A percentile compares a stretch with the other conserved stretches of the same genome.
Conservation (phyloP, 2,888 invertebrate genomes). For the Tillus elongatus region DNA sequence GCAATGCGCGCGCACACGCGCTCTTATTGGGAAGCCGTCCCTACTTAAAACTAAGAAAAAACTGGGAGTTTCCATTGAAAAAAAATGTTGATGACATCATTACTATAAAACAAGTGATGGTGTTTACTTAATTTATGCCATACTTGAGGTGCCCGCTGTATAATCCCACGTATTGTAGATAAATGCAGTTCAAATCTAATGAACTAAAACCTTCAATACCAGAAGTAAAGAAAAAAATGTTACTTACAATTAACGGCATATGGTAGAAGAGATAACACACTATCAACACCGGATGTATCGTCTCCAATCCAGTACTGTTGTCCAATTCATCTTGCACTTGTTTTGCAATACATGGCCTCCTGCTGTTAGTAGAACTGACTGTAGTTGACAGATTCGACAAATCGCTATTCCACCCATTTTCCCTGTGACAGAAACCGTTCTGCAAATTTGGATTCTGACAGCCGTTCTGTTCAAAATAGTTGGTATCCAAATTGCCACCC, state of each 20-base stretch:
- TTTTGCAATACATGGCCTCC: constrained; percentile 42
- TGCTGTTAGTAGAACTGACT: constrained; percentile 48
- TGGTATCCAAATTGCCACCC: constrained; percentile 20
- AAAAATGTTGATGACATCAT: no score
- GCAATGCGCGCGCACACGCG: no score
- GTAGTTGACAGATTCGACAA: constrained; percentile 45
- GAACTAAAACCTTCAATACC: no score
- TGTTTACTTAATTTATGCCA: no score
- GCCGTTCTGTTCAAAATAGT: constrained; percentile 17
- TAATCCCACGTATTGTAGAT: no score
- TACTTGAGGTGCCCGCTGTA: no score
- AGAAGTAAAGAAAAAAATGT: constrained; percentile 13
- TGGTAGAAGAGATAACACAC: constrained; percentile 52
- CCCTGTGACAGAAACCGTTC: constrained; percentile 22
- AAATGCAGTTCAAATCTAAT: no score
- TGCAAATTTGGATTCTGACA: constrained; percentile 16
- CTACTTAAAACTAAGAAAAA: no score
- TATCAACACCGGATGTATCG: constrained; percentile 45
- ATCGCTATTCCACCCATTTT: constrained; percentile 38
- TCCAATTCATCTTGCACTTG: constrained; percentile 23
- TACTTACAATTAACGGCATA: constrained; percentile 51
- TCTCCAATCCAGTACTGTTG: constrained; percentile 41
- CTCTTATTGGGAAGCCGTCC: no score
- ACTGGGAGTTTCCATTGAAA: no score
- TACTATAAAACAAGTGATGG: no score